Evolutionary conservation across 2,797 vertebrate species (phyloP).

Genomic region (Sciurus carolinensis): DNA sequence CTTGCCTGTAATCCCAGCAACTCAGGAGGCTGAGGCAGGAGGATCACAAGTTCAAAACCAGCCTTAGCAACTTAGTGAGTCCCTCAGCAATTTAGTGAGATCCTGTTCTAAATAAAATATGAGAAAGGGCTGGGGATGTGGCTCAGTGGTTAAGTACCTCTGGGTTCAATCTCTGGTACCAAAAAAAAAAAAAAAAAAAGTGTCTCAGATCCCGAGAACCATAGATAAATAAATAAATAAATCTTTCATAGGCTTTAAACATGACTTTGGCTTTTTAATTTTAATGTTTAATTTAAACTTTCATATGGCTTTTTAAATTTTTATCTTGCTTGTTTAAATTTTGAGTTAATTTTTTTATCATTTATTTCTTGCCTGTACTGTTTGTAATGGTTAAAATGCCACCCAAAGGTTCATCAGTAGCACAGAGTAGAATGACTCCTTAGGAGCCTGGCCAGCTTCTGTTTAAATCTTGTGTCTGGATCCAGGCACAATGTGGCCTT

Average conservation of each 20-base stretch:
- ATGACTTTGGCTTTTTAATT: slow-evolving; percentile 47
- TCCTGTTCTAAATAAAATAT: too few species aligned
- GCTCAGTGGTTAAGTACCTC: too few species aligned
- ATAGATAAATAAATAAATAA: not conserved
- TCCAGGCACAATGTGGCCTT: not conserved
- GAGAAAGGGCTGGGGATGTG: too few species aligned
- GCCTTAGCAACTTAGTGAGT: too few species aligned
- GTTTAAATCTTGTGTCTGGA: not conserved
- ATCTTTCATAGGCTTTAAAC: not conserved
- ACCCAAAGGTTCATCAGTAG: not conserved
- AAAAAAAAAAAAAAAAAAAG: too few species aligned
- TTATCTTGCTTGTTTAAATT: slow-evolving; percentile 29
- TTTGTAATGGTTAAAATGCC: not conserved
- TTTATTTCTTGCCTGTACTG: not conserved
- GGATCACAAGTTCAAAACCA: too few species aligned
- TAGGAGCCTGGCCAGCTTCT: not conserved
- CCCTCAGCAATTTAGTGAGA: too few species aligned
- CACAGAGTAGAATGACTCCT: not conserved
- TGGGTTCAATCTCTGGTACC: too few species aligned
- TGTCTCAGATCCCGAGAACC: not conserved
- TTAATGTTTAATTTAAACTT: too few species aligned
- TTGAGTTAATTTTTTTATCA: not conserved
- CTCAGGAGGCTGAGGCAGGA: too few species aligned
- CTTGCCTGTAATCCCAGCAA: too few species aligned
- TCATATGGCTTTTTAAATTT: not conserved